Conservation (phyloP, 2,888 invertebrate genomes). For the Willowsia nigromaculata region DNA sequence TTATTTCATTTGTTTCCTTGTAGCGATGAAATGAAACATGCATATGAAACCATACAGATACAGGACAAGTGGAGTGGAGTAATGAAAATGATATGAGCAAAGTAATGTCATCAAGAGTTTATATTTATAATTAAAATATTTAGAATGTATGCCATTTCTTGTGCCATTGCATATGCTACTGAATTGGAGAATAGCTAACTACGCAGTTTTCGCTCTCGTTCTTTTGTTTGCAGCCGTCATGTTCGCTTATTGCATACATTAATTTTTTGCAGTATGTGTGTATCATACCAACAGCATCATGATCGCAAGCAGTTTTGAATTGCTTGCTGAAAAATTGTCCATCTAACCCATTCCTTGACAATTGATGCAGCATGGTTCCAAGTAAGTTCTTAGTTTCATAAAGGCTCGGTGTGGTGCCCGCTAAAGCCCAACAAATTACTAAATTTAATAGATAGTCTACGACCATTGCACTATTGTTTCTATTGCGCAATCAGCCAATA, state of each 20-base stretch:
- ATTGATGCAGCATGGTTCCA: neutral
- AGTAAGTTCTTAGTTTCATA: neutral
- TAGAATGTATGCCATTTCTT: neutral
- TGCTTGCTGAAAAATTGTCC: neutral
- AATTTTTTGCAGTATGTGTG: neutral
- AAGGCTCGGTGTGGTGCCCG: neutral
- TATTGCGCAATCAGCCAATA: neutral
- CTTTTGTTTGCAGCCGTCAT: too few relatives aligned
- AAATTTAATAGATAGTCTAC: neutral
- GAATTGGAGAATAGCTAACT: neutral
- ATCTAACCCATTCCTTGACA: neutral
- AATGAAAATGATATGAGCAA: neutral
- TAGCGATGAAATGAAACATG: neutral
- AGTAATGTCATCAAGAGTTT: neutral
- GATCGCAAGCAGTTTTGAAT: neutral
- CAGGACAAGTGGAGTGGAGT: neutral
- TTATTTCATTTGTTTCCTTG: neutral
- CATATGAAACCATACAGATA: neutral
- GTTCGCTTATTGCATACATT: neutral
- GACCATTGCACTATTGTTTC: neutral
- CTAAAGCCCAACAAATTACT: slow-evolving; percentile 16
- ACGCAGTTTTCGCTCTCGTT: slow-evolving; percentile 11
- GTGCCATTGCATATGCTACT: neutral
- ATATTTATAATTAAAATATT: neutral
- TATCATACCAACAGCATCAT: neutral